Percentiles rank a stretch among this genome's conserved stretches.
These are phyloP conservation scores for Drosophila willistoni DNA, from an alignment of 1,140 invertebrate species.

Conservation along the genomic window DNA sequence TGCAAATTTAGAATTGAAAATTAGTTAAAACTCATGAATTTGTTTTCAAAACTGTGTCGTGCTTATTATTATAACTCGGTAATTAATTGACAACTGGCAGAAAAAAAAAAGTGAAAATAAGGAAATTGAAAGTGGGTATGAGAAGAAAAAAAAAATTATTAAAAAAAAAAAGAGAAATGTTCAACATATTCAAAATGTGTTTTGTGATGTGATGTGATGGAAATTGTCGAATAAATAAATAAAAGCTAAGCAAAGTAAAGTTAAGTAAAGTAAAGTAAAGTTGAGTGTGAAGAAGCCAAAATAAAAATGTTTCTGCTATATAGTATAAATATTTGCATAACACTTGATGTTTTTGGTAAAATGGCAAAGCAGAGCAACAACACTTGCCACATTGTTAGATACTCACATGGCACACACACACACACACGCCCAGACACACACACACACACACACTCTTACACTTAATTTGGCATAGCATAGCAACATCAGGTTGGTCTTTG, in stretches of 20 bases:
- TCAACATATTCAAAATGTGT: neutral
- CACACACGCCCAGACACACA: slow-evolving; percentile 22
- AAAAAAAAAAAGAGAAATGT: slow-evolving; percentile 4
- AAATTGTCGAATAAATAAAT: slow-evolving; percentile 28
- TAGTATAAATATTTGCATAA: slow-evolving; percentile 76
- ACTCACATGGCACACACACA: slow-evolving; percentile 13
- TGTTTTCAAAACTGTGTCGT: neutral
- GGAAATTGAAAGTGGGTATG: slow-evolving; percentile 37
- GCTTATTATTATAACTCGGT: neutral
- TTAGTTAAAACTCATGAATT: slow-evolving; percentile 23
- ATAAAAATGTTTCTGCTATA: slow-evolving; percentile 62
- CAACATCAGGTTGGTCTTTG: slow-evolving; percentile 64
- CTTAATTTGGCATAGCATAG: slow-evolving; percentile 57
- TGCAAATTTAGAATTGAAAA: slow-evolving; percentile 27
- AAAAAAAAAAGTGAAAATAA: slow-evolving; percentile 8
- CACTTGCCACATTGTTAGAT: slow-evolving; percentile 26
- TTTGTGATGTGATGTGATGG: neutral
- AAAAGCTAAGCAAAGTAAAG: slow-evolving; percentile 27
- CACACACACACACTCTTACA: slow-evolving; percentile 24
- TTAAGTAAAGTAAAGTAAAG: slow-evolving; percentile 5
- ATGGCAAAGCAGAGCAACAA: slow-evolving; percentile 53
- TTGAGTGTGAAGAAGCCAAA: slow-evolving; percentile 21
- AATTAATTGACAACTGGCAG: neutral
- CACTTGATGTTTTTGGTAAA: slow-evolving; percentile 72
- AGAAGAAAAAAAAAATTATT: slow-evolving; percentile 15